Conservation (phyloP, 1,140 invertebrate species). For the Hormaphis cornu region DNA sequence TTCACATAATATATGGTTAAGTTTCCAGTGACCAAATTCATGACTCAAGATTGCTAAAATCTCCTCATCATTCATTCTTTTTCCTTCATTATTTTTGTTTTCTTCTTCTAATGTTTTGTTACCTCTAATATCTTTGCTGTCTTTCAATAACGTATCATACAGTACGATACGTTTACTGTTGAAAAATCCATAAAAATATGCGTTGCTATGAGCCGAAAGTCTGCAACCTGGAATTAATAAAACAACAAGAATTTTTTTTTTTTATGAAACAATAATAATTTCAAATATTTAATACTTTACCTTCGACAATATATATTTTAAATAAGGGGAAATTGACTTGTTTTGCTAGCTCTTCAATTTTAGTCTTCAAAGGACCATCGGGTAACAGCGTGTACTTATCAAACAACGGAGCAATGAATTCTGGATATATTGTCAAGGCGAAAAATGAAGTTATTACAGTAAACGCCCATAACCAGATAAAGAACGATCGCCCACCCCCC, state of each 20-base stretch:
- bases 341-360: slow-evolving; percentile 82
- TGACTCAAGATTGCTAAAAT: slow-evolving; percentile 90
- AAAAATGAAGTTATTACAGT: slow-evolving; percentile 66
- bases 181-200: slow-evolving; percentile 96
- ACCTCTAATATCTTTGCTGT: slow-evolving; percentile 45
- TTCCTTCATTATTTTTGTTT: slow-evolving; percentile 43
- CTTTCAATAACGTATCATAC: slow-evolving; percentile 89
- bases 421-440: slow-evolving; percentile 83
- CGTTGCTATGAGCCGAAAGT: slow-evolving; percentile 90
- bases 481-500: slow-evolving; percentile 82
- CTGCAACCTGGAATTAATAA: slow-evolving; percentile 59
- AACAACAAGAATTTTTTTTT: too few relatives aligned
- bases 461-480: slow-evolving; percentile 90
- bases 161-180: slow-evolving; percentile 95
- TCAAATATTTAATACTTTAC: slow-evolving; percentile 41
- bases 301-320: slow-evolving; percentile 96
- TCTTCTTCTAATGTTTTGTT: slow-evolving; percentile 44
- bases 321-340: slow-evolving; percentile 85
- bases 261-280: not conserved
- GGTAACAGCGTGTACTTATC: slow-evolving; percentile 95
- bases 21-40: slow-evolving; percentile 95
- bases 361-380: slow-evolving; percentile 72
- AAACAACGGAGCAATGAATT: slow-evolving; percentile 94
- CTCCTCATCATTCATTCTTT: slow-evolving; percentile 83
- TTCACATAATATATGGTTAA: slow-evolving; percentile 82